Evolutionary conservation across 2,113 vertebrate species (phyloP), one percentile per base, ranked within the genome.

Genomic region (Semnornis frantzii): DNA sequence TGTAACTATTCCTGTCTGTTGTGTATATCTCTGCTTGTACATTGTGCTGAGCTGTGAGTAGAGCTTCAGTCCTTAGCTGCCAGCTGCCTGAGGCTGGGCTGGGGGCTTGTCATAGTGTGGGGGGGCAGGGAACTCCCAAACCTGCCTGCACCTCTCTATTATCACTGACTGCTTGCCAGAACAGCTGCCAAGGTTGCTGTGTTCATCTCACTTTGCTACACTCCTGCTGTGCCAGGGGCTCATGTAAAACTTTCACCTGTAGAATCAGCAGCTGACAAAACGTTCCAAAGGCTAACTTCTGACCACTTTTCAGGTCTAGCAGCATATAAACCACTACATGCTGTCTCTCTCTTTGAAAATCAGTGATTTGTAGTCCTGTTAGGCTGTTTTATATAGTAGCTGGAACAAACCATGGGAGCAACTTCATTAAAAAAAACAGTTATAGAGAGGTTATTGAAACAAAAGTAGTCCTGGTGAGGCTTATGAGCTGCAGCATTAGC

Each of bases 401-500:
- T 95, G 78, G 82, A 95, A 91, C 33, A 70, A 92, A 87, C 55
- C 65, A 90, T 92, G 60, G 34, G 81, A 92, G 83, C n/a, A 93
- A 92, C 85, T 83, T 85, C 72, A 87, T 94, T 76, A 77, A 85
- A 92, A 87, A 93, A 77, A 93, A 73, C 74, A 89, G 82, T 70
- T 94, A 93, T 11, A 54, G 77, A 62, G 82, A 85, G 92, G 82
- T 94, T 93, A 93, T 48, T 85, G 90, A 96, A 96, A 93, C 88
- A 96, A 87, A 92, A 93, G 88, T 77, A 93, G 85, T 58, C 69
- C 28, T 88, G 76, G 72, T 87, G 87, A 82, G 72, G 68, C 79
- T 94, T 89, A 84, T 42, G 76, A 96, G 85, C 90, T 95, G 72
- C 85, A 91, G 87, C 79, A 95, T 96, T 96, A 92, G 83, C 37